These are phyloP conservation scores for Arctopsyche grandis DNA, from an alignment of 1,140 invertebrate genomes.

Conservation along the genomic window DNA sequence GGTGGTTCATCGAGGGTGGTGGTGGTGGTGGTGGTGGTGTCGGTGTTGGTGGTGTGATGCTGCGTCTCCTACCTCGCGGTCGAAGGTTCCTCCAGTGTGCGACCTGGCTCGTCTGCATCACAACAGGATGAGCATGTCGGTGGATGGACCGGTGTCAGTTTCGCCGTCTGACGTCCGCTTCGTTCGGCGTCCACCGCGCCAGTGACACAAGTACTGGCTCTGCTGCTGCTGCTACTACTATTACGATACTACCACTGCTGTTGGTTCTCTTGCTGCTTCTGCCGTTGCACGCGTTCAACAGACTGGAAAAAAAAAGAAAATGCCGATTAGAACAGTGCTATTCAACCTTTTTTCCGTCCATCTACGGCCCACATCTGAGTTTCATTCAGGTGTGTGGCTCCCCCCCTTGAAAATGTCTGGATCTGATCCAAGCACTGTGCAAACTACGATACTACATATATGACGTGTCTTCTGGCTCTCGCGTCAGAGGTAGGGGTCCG, in stretches of 20 bases:
- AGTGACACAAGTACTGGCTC: no score
- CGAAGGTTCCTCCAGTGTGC: conserved; percentile 44
- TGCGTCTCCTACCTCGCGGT: conserved; percentile 50
- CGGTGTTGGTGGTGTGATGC: neutral
- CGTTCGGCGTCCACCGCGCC: neutral
- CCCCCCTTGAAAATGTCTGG: no score
- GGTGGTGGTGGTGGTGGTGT: neutral
- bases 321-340: neutral
- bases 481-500: no score
- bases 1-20: neutral
- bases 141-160: neutral
- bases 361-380: conserved; percentile 16
- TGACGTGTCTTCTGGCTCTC: no score
- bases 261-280: no score
- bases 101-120: conserved; percentile 43
- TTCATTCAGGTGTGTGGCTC: no score
- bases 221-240: neutral
- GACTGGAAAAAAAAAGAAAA: conserved; percentile 33
- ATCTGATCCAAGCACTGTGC: no score
- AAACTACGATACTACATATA: no score
- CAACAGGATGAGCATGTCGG: conserved; percentile 40
- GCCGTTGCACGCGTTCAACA: neutral
- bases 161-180: neutral
- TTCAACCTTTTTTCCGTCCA: neutral
- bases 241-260: no score